Evolutionary conservation across 1,140 invertebrate species (phyloP), one percentile per base, ranked within the genome.

Genomic region (Cyrtorhinus lividipennis): DNA sequence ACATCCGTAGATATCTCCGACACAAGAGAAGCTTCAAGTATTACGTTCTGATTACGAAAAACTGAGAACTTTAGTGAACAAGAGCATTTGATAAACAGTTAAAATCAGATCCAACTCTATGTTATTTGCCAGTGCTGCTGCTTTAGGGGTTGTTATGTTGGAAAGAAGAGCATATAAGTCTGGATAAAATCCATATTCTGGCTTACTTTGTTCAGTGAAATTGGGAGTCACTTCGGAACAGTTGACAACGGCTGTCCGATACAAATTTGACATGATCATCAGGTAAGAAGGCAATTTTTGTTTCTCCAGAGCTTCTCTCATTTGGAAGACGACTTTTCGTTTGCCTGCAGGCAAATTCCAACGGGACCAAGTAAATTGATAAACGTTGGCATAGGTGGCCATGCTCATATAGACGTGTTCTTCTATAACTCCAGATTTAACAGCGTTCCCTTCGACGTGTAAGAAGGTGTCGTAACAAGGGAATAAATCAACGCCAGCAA

Each of bases 401-500:
- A 95, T 90, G 67, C 89, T 89, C 48, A 82, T 80, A 69, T 93
- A 92, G 15, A 86, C 74, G 72, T 91, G 86, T 61, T 84, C 80
- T 72, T 92, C 90, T 64, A 83, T 78, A 1, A 84, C 78, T 68
- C 80, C 81, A 68, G 89, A 83, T 69, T 91, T 92, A 53, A 82
- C 77, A 44, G 84, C 79, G 1, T 79, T 73, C 1, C 83, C 83
- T 71, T 90, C 88, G 8, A 92, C 79, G 72, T 92, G 90, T 69
- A 84, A 86, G 67, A 84, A 83, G 0, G 86, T 88, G 73, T 95
- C 92, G 64, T 83, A 81, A 63, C 84, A 83, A 0, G 92, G 92
- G 73, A 95, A 95, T n/a, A 95, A 76, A 72, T 94, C 90, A 38
- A 92, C 82, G n/a, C 90, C 90, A 3, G 81, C 79, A 26, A n/a